phyloP scores from a whole-genome alignment of 2,113 vertebrate genomes.

The Myocastor coypus region DNA sequence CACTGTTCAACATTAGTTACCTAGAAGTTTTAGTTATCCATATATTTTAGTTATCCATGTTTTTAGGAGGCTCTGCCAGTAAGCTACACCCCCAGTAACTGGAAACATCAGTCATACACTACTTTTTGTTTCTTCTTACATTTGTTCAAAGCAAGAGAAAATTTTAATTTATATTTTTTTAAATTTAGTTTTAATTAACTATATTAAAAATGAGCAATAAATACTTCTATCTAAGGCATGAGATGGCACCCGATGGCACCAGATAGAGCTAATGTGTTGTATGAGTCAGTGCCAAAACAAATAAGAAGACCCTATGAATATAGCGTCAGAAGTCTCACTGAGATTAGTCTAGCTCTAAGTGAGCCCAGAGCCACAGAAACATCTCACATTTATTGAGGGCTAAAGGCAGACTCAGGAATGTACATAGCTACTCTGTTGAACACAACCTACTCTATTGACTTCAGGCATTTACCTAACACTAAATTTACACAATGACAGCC shows the following conservation, averaged over 20 bases:
- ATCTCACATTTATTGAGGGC: too few species aligned
- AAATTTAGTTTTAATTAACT: constrained; percentile 46
- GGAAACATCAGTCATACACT: neutral
- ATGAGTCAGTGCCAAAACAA: too few species aligned
- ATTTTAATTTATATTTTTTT: constrained; percentile 23
- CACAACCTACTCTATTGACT: too few species aligned
- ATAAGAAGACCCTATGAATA: too few species aligned
- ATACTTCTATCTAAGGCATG: neutral
- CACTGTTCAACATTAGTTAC: neutral
- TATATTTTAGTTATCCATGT: neutral
- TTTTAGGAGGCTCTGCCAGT: neutral
- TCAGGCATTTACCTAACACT: too few species aligned
- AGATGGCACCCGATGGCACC: neutral
- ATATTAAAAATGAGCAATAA: constrained; percentile 54
- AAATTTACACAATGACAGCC: too few species aligned
- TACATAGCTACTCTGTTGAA: too few species aligned
- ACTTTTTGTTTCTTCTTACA: constrained; percentile 38
- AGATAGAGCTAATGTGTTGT: neutral
- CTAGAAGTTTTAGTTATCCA: neutral
- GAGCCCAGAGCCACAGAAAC: too few species aligned
- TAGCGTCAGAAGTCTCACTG: too few species aligned
- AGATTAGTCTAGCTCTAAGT: too few species aligned
- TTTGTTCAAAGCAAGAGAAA: constrained; percentile 45
- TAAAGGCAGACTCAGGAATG: too few species aligned
- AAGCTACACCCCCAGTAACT: neutral